Evolutionary conservation across 2,888 invertebrate genomes (phyloP), one percentile per base, ranked within the genome.

Genomic region (Noctuana brunneofusca): DNA sequence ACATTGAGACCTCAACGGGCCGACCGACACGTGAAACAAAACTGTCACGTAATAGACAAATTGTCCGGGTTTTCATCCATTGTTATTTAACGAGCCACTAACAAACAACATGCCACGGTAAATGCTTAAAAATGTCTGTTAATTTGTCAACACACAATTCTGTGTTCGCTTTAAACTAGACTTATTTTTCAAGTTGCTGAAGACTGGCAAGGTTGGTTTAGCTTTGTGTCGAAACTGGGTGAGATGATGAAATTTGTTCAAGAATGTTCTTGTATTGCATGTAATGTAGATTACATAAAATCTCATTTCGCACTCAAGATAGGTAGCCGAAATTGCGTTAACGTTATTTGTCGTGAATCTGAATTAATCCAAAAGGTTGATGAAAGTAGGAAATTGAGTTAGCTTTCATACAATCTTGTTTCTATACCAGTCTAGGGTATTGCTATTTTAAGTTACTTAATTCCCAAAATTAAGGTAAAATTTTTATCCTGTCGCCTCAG

Each of bases 281-380:
- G 57, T 57, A 56, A 49, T 49, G 56, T 56, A 49, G 48, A 62
- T 62, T 62, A 62, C 60, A 60, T 60, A 60, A 60, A 60, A 27
- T 49, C 60, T 60, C 60, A 62, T 62, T 62, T 54, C 55, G 60
- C 49, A 62, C 55, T 49, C 62, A 62, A 62, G 62, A 55, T 55
- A 48, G 49, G 49, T 50, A 62, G 16, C 49, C 48, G 20, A 56
- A 62, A 56, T 62, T 49, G 38, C 46, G 64, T 55, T 58, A 9
- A 8, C 50, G 54, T 62, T 52, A 53, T 54, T 60, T 20, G 35
- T 38, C 27, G 27, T 41, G 62, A 55, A 63, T 49, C 38, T 56
- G 22, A 50, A 56, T 55, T 20, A 14, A 41, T 24, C 11, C 18
- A 43, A 43, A 8, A 16, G 27, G 20, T 12, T 32, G 30, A 46